These are phyloP conservation scores for Mesocricetus auratus DNA, from an alignment of 2,113 vertebrate species.

Conservation along the genomic window DNA sequence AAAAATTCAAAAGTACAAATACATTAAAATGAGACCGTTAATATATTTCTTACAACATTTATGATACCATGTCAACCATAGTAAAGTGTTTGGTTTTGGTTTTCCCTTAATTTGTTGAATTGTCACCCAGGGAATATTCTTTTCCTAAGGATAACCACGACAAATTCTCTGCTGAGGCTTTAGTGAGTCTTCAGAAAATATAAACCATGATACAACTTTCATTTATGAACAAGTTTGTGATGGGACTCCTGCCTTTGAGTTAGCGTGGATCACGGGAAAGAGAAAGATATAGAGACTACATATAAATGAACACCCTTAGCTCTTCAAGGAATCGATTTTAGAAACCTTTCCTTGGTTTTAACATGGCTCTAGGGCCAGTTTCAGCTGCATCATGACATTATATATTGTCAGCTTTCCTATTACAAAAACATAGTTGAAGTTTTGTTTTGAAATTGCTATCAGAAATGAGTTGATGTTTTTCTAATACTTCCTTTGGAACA, in stretches of 20 bases:
- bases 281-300: background rate
- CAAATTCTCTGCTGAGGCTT: background rate
- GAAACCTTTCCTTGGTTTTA: conserved; percentile 23
- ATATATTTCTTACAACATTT: background rate
- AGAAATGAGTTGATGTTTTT: conserved; percentile 53
- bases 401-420: conserved; percentile 59
- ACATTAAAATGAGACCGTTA: conserved; percentile 18
- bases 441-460: conserved; percentile 59
- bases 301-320: background rate
- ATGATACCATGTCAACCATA: background rate
- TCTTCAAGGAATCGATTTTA: conserved; percentile 7
- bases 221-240: background rate
- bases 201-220: background rate
- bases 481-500: conserved; percentile 30
- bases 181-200: background rate
- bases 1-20: background rate
- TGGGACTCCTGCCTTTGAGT: background rate
- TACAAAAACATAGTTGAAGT: conserved; percentile 35
- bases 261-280: background rate
- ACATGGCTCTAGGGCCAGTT: conserved; percentile 1
- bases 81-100: background rate
- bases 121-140: background rate
- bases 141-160: background rate
- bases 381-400: conserved; percentile 39
- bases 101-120: conserved; percentile 57